Conservation (phyloP, 2,113 vertebrate genomes). For the Agelaius tricolor region DNA sequence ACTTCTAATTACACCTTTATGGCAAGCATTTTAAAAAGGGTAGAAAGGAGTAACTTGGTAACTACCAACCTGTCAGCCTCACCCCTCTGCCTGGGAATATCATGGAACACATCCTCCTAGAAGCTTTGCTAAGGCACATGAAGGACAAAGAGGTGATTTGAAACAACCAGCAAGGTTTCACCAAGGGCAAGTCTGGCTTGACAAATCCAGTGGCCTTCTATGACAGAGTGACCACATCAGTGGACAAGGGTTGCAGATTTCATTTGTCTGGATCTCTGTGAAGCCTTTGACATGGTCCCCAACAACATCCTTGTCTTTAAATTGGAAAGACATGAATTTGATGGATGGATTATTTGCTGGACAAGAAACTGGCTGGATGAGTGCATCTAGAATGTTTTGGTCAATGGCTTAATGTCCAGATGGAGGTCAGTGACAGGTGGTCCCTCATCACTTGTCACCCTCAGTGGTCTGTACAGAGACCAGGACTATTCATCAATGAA, state of each 20-base stretch:
- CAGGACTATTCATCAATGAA: not conserved
- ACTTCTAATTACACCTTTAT: not conserved
- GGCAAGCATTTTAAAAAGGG: not conserved
- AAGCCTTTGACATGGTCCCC: not conserved
- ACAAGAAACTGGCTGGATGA: not conserved
- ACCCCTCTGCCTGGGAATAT: not conserved
- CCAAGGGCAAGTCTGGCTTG: not conserved
- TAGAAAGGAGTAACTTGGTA: not conserved
- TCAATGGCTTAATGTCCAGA: not conserved
- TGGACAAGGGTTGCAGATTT: not conserved
- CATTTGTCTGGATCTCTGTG: not conserved
- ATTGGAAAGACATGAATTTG: not conserved
- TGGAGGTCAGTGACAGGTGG: not conserved
- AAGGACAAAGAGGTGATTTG: not conserved
- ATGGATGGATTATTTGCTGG: not conserved
- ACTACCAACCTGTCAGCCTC: not conserved
- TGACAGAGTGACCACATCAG: not conserved
- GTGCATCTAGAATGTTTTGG: not conserved
- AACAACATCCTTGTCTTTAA: not conserved
- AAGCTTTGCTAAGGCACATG: not conserved
- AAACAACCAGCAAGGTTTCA: not conserved
- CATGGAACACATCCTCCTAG: not conserved
- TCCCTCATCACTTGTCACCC: fast-evolving
- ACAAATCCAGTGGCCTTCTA: not conserved
- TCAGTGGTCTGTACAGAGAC: not conserved